Conservation (phyloP, 2,888 invertebrate species). For the Lampropteryx suffumata region DNA sequence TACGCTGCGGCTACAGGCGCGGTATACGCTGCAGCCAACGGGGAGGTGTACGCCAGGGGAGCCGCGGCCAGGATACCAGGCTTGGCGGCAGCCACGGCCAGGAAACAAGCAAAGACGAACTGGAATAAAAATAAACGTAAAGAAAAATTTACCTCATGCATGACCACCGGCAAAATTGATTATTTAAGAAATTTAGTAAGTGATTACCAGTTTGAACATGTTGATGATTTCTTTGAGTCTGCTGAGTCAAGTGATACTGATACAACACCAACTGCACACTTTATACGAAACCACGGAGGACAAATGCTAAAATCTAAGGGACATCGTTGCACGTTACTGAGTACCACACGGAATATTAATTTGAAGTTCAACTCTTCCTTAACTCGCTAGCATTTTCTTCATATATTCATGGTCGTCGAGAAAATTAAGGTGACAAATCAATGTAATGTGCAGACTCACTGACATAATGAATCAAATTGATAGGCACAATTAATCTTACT, state of each 20-base stretch:
- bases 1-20: slow-evolving; percentile 55
- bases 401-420: no score
- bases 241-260: slow-evolving; percentile 37
- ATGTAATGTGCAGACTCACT: no score
- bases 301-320: slow-evolving; percentile 17
- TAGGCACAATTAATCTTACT: no score
- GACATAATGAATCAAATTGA: no score
- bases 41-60: slow-evolving; percentile 46
- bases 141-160: no score
- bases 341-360: slow-evolving; percentile 29
- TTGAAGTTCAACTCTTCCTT: background rate
- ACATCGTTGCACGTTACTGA: slow-evolving; percentile 3
- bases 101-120: slow-evolving; percentile 70
- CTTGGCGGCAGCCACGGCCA: slow-evolving; percentile 73
- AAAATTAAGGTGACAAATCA: no score
- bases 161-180: background rate
- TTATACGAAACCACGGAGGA: slow-evolving; percentile 32
- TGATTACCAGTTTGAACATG: slow-evolving; percentile 58
- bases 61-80: slow-evolving; percentile 57
- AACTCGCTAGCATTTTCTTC: no score
- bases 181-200: no score
- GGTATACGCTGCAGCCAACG: slow-evolving; percentile 50
- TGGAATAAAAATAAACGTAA: slow-evolving; percentile 42
- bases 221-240: slow-evolving; percentile 36
- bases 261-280: slow-evolving; percentile 16